Evolutionary conservation across 2,888 invertebrate genomes (phyloP).

Genomic region (Dryadula phaetusa): DNA sequence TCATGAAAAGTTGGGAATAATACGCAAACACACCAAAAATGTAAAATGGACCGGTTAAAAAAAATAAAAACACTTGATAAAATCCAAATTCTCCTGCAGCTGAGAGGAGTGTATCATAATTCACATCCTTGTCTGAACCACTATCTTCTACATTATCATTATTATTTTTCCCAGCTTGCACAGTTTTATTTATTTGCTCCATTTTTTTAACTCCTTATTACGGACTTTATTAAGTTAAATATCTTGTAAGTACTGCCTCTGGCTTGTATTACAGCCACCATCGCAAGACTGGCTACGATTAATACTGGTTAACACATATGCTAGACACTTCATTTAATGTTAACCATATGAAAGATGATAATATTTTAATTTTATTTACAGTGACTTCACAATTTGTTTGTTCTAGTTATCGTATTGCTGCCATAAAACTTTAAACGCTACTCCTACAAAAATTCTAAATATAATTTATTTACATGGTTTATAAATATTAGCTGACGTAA

Average conservation of each 20-base stretch:
- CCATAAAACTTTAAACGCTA: background rate
- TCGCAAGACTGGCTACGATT: constrained; percentile 4
- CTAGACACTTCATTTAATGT: constrained; percentile 2
- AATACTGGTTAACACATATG: background rate
- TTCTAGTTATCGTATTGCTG: constrained; percentile 1
- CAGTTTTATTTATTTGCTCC: constrained; percentile 7
- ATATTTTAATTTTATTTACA: constrained; percentile 8
- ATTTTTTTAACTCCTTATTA: background rate
- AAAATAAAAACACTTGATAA: constrained; percentile 62
- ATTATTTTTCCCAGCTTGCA: constrained; percentile 2
- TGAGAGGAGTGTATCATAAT: constrained; percentile 61
- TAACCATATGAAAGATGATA: background rate
- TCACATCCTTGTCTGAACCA: constrained; percentile 45
- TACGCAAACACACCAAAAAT: constrained; percentile 63
- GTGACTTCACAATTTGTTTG: constrained; percentile 3
- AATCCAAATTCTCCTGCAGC: constrained; percentile 67
- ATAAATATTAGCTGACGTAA: no score
- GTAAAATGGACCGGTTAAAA: constrained; percentile 63
- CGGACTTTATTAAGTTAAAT: constrained; percentile 9
- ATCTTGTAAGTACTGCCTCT: background rate
- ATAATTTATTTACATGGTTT: no score
- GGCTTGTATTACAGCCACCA: constrained; percentile 15
- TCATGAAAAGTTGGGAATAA: constrained; percentile 65
- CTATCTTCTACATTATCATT: constrained; percentile 12
- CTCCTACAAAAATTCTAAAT: background rate